Conservation (phyloP, 2,113 vertebrate genomes). For the Perognathus longimembris region DNA sequence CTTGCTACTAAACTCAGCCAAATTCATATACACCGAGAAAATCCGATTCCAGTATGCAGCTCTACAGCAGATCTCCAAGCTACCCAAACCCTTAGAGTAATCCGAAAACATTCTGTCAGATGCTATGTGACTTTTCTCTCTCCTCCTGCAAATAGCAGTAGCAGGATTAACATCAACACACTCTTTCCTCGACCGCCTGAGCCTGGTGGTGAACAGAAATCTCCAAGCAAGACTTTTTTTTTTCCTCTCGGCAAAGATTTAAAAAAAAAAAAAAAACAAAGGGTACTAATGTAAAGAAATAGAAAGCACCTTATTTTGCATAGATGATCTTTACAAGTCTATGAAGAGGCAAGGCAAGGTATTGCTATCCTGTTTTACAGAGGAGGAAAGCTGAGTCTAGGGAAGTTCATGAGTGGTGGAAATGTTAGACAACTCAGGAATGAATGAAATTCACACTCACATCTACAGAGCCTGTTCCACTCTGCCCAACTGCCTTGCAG, state of each 20-base stretch:
- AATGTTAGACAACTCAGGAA: not conserved
- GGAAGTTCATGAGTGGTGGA: not conserved
- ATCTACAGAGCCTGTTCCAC: not conserved
- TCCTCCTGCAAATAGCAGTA: not conserved
- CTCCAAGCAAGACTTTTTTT: not conserved
- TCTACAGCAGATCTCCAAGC: not conserved
- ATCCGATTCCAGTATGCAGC: not conserved
- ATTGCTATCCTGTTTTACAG: not conserved
- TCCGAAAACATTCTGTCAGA: constrained; percentile 16
- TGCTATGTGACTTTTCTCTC: not conserved
- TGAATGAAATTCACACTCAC: not conserved
- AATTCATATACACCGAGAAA: constrained; percentile 39
- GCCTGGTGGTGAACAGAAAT: not conserved
- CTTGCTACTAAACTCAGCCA: constrained; percentile 34
- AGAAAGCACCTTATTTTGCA: not conserved
- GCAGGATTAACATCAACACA: not conserved
- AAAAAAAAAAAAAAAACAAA: too few species aligned
- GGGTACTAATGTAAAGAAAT: not conserved
- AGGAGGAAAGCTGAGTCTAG: not conserved
- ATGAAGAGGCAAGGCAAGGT: not conserved
- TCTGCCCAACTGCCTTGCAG: not conserved
- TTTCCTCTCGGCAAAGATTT: not conserved
- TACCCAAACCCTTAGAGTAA: constrained; percentile 10
- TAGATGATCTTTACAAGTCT: not conserved
- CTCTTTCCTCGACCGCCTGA: not conserved